Evolutionary conservation across 2,888 invertebrate genomes (phyloP).

Genomic region (Machimus rusticus): DNA sequence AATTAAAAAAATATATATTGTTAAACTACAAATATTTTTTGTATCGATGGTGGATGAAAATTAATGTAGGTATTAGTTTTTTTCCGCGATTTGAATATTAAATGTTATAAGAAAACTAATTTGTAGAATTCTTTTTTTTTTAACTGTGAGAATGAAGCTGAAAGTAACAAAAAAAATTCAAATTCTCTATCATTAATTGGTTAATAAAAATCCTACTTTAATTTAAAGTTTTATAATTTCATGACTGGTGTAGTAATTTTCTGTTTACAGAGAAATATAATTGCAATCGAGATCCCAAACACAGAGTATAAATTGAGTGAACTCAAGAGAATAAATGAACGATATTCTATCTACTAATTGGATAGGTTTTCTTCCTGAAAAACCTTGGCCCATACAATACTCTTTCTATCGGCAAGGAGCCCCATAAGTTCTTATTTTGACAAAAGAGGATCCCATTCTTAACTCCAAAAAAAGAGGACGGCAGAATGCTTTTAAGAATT

Average conservation of each 20-base stretch:
- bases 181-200: no score
- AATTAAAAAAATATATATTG: no score
- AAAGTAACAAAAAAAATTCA: no score
- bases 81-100: no score
- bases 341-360: background rate
- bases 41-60: no score
- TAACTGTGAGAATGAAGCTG: no score
- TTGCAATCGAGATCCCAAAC: background rate
- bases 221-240: background rate
- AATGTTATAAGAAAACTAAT: no score
- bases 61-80: no score
- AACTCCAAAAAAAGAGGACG: background rate
- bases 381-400: background rate
- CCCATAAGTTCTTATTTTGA: background rate
- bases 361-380: background rate
- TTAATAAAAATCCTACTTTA: background rate
- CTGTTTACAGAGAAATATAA: background rate
- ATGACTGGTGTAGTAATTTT: background rate
- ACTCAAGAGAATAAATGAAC: background rate
- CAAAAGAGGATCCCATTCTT: background rate
- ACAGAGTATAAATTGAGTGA: background rate
- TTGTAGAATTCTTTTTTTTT: no score
- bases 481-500: background rate
- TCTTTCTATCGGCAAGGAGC: background rate
- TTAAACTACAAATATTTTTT: no score